A percentile compares a stretch with the other conserved stretches of the same genome.
phyloP scores from a whole-genome alignment of 2,113 vertebrate genomes.

The Tretioscincus oriximinensis region DNA sequence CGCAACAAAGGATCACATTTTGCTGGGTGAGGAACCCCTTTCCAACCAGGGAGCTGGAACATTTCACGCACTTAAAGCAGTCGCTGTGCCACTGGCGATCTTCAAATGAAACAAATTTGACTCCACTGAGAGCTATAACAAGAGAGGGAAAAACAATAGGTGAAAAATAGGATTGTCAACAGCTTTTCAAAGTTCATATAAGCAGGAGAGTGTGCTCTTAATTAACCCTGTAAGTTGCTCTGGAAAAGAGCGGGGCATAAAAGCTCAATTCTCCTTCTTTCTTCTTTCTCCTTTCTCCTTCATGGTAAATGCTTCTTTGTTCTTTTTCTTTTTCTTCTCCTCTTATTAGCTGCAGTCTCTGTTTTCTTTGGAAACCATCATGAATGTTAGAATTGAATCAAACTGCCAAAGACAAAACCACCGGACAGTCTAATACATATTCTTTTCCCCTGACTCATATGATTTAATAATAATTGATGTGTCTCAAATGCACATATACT shows the following conservation, averaged over 20 bases:
- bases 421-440: background rate
- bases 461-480: background rate
- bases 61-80: conserved; percentile 71
- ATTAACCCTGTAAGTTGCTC: no score
- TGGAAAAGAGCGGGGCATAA: no score
- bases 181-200: conserved; percentile 8
- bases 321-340: no score
- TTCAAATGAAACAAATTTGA: conserved; percentile 79
- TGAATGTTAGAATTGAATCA: background rate
- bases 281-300: no score
- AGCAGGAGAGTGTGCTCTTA: background rate
- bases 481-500: background rate
- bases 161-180: conserved; percentile 7
- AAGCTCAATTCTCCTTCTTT: no score
- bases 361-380: background rate
- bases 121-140: conserved; percentile 68
- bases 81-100: conserved; percentile 76
- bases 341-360: background rate
- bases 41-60: conserved; percentile 63
- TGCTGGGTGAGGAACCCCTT: conserved; percentile 82
- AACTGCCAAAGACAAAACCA: background rate
- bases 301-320: no score
- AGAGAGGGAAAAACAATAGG: conserved; percentile 25
- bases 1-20: conserved; percentile 82
- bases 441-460: background rate